Evolutionary conservation across 2,888 invertebrate genomes (phyloP).

Genomic region (Uloborus plumipes): DNA sequence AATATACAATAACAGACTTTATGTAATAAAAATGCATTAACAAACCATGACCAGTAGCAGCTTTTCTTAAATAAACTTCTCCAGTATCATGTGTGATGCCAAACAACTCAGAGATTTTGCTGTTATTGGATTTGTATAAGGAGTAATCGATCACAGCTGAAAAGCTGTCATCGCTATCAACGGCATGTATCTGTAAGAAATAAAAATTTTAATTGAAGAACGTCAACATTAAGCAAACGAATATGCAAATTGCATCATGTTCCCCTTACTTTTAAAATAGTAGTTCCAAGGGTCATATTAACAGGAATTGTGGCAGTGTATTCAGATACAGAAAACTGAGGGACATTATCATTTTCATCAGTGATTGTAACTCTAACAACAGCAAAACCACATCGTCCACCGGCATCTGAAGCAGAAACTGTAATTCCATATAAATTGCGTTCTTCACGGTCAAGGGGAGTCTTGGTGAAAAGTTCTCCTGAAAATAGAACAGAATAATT

Average conservation of each 20-base stretch:
- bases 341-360: slow-evolving; percentile 71
- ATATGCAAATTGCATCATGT: not conserved
- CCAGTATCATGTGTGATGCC: slow-evolving; percentile 66
- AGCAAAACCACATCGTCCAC: slow-evolving; percentile 69
- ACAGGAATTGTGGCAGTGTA: slow-evolving; percentile 70
- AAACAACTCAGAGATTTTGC: slow-evolving; percentile 63
- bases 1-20: no score
- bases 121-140: slow-evolving; percentile 56
- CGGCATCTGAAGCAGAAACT: slow-evolving; percentile 71
- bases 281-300: slow-evolving; percentile 68
- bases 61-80: slow-evolving; percentile 79
- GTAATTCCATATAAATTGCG: slow-evolving; percentile 69
- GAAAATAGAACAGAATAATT: slow-evolving; percentile 58
- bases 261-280: slow-evolving; percentile 68
- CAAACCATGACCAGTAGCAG: slow-evolving; percentile 70
- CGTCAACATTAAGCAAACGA: not conserved
- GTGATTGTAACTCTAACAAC: slow-evolving; percentile 67
- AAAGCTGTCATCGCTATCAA: slow-evolving; percentile 83
- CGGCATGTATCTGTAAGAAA: slow-evolving; percentile 77
- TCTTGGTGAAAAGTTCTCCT: slow-evolving; percentile 71
- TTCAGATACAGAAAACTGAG: slow-evolving; percentile 70
- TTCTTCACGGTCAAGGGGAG: slow-evolving; percentile 70
- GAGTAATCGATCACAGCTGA: slow-evolving; percentile 80
- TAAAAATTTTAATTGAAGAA: not conserved
- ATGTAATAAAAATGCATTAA: no score